These are phyloP conservation scores for Pseudorasbora parva DNA, from an alignment of 2,113 vertebrate genomes.

Conservation along the genomic window DNA sequence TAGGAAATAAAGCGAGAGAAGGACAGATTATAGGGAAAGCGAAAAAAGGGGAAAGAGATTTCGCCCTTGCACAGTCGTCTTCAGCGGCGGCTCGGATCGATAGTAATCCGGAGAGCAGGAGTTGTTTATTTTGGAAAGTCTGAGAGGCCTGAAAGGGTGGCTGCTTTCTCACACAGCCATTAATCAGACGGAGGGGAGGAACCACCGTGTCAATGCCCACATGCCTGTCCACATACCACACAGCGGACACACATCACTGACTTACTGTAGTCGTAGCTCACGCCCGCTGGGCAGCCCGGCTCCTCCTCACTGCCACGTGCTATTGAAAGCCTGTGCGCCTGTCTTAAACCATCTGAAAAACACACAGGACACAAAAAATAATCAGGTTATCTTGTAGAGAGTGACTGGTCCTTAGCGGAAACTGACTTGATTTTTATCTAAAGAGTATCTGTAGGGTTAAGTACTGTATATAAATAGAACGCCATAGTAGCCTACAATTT, in stretches of 20 bases:
- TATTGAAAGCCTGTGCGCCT: not conserved
- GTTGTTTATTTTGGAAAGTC: constrained; percentile 73
- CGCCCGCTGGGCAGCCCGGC: not conserved
- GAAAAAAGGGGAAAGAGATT: not conserved
- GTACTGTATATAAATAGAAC: not conserved
- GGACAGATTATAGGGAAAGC: constrained; percentile 3
- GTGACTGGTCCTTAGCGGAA: not conserved
- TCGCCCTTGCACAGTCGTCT: constrained; percentile 52
- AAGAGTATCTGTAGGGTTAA: constrained; percentile 1
- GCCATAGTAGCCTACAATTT: not conserved
- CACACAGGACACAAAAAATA: not conserved
- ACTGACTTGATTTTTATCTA: not conserved
- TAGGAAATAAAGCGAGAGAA: not conserved
- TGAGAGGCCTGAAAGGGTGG: constrained; percentile 67
- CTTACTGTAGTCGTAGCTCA: constrained; percentile 24
- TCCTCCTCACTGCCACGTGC: not conserved
- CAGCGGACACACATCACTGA: constrained; percentile 53
- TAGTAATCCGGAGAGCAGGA: constrained; percentile 70
- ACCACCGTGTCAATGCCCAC: constrained; percentile 18
- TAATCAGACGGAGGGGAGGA: constrained; percentile 30
- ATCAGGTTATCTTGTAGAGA: constrained; percentile 5
- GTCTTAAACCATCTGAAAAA: not conserved
- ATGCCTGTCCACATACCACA: constrained; percentile 38
- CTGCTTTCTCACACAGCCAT: constrained; percentile 56
- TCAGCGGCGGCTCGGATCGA: constrained; percentile 68